Evolutionary conservation across 2,888 invertebrate species (phyloP).

Genomic region (Erebia palarica): DNA sequence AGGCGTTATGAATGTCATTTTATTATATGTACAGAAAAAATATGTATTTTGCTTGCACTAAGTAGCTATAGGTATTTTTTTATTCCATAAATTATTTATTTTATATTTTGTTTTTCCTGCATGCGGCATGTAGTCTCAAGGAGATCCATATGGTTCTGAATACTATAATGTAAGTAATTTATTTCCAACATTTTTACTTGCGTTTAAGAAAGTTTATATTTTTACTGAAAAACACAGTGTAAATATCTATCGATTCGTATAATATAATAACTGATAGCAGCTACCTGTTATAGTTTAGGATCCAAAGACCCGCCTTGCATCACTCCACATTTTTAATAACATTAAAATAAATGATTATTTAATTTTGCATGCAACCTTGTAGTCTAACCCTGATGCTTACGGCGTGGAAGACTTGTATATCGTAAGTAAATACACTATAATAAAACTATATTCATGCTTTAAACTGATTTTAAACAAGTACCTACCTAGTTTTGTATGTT

Average conservation of each 20-base stretch:
- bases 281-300: background rate
- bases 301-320: background rate
- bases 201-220: too few relatives aligned
- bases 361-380: constrained; percentile 14
- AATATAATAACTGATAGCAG: background rate
- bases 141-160: constrained; percentile 32
- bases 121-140: constrained; percentile 34
- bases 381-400: constrained; percentile 21
- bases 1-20: background rate
- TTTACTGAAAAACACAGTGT: too few relatives aligned
- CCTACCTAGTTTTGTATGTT: too few relatives aligned
- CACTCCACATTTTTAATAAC: background rate
- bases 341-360: constrained; percentile 1
- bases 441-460: background rate
- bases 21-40: too few relatives aligned
- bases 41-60: too few relatives aligned
- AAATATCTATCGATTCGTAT: too few relatives aligned
- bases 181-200: background rate
- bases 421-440: constrained; percentile 7
- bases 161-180: constrained; percentile 34
- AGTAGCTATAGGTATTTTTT: background rate
- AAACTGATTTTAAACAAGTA: background rate
- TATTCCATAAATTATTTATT: background rate
- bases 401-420: constrained; percentile 10
- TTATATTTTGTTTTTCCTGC: constrained; percentile 27